Evolutionary conservation across 35 echinoderm and acorn worm species (phyloP).

Genomic region (Chiridota heheva): DNA sequence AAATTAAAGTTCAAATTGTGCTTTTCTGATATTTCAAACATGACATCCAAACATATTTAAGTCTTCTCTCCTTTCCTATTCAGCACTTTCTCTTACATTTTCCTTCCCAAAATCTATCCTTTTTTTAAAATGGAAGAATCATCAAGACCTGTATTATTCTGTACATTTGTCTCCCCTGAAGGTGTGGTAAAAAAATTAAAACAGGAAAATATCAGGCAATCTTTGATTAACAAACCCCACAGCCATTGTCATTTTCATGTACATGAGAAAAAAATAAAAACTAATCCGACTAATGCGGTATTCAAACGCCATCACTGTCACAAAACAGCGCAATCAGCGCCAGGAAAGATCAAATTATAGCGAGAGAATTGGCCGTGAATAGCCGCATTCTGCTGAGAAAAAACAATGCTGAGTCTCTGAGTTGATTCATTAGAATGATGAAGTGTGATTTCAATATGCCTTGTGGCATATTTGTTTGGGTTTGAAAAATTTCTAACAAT

Average conservation of each 20-base stretch:
- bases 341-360: slow-evolving; percentile 52
- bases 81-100: too few relatives aligned
- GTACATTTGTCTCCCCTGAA: too few relatives aligned
- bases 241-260: slow-evolving; percentile 28
- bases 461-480: slow-evolving; percentile 23
- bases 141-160: too few relatives aligned
- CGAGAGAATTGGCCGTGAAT: slow-evolving; percentile 40
- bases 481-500: slow-evolving; percentile 56
- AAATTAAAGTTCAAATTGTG: too few relatives aligned
- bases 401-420: background rate
- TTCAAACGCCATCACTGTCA: slow-evolving; percentile 25
- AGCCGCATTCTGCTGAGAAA: slow-evolving; percentile 13
- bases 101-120: too few relatives aligned
- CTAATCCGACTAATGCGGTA: slow-evolving; percentile 55
- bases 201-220: slow-evolving; percentile 27
- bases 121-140: too few relatives aligned
- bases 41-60: too few relatives aligned
- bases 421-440: slow-evolving; percentile 53
- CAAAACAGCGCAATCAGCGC: slow-evolving; percentile 9
- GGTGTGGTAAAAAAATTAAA: too few relatives aligned
- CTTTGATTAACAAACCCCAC: slow-evolving; percentile 46
- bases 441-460: slow-evolving; percentile 34
- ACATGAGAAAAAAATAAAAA: slow-evolving; percentile 30
- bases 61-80: too few relatives aligned
- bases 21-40: too few relatives aligned